Evolutionary conservation across 2,888 invertebrate genomes (phyloP).

Genomic region (Pseudoips prasinana): DNA sequence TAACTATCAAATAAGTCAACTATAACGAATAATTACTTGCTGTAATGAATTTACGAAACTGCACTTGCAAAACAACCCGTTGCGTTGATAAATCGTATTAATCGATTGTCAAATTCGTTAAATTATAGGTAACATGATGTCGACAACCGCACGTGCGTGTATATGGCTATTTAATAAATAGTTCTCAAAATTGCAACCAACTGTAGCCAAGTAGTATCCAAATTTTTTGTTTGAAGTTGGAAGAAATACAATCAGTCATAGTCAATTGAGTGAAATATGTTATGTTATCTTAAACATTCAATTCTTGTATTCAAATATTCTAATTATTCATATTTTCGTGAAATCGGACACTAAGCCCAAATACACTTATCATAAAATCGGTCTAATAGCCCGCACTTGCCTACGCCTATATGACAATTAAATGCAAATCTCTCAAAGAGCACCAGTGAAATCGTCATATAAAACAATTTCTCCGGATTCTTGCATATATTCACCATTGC

Average conservation of each 20-base stretch:
- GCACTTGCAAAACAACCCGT: slow-evolving; percentile 26
- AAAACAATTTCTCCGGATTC: slow-evolving; percentile 48
- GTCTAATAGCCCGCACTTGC: neutral
- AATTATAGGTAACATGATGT: slow-evolving; percentile 8
- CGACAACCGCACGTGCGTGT: slow-evolving; percentile 9
- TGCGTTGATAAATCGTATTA: slow-evolving; percentile 30
- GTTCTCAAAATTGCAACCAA: slow-evolving; percentile 1
- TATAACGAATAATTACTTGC: slow-evolving; percentile 50
- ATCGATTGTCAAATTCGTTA: slow-evolving; percentile 17
- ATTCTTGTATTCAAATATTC: no score
- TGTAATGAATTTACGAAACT: slow-evolving; percentile 50
- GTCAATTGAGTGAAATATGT: no score
- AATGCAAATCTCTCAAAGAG: slow-evolving; percentile 25
- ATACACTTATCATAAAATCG: no score
- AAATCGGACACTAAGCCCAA: no score
- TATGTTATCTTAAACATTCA: no score
- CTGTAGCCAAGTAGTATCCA: no score
- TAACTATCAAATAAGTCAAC: slow-evolving; percentile 51
- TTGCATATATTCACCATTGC: slow-evolving; percentile 42
- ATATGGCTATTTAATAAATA: slow-evolving; percentile 3
- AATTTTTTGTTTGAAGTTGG: no score
- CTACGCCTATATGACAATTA: slow-evolving; percentile 26
- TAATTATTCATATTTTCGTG: no score
- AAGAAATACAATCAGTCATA: no score
- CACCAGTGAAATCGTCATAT: slow-evolving; percentile 36